Percentiles rank a stretch among this genome's conserved stretches.
These are phyloP conservation scores for Periophthalmus modestus DNA, from an alignment of 2,113 vertebrate genomes.

Conservation along the genomic window DNA sequence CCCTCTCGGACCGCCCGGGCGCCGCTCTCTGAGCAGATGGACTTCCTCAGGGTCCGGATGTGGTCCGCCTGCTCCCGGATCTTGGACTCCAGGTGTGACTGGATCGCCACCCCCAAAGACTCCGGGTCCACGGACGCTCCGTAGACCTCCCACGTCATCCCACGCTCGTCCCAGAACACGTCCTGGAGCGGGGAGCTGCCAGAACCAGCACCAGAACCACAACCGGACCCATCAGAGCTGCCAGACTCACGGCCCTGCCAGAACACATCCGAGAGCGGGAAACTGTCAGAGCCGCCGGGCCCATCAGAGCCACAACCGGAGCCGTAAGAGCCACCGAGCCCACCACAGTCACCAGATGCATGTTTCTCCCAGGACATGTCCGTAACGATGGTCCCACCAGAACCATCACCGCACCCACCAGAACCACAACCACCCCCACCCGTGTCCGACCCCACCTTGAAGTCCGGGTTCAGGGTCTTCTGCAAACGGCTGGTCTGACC, in stretches of 20 bases:
- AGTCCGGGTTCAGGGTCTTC: constrained; percentile 18
- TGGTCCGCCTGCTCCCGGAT: constrained; percentile 53
- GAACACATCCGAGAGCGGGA: too few species aligned
- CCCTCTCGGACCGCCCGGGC: constrained; percentile 8
- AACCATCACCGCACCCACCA: neutral
- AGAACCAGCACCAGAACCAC: neutral
- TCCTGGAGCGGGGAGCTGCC: constrained; percentile 27
- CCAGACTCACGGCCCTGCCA: too few species aligned
- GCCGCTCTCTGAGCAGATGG: constrained; percentile 45
- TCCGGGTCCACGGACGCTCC: constrained; percentile 58
- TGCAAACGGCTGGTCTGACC: constrained; percentile 23
- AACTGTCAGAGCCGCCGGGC: too few species aligned
- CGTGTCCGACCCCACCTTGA: neutral
- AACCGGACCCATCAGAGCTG: too few species aligned
- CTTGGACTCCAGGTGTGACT: constrained; percentile 63
- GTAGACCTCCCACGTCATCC: constrained; percentile 65
- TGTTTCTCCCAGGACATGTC: too few species aligned
- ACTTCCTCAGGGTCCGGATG: constrained; percentile 51
- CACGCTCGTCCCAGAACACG: constrained; percentile 54
- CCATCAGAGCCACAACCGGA: too few species aligned
- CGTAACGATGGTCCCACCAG: neutral
- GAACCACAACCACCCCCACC: neutral
- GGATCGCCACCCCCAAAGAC: constrained; percentile 49
- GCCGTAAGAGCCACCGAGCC: too few species aligned
- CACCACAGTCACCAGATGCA: too few species aligned